Conservation (phyloP, 2,113 vertebrate genomes). For the Aegithalos caudatus region DNA sequence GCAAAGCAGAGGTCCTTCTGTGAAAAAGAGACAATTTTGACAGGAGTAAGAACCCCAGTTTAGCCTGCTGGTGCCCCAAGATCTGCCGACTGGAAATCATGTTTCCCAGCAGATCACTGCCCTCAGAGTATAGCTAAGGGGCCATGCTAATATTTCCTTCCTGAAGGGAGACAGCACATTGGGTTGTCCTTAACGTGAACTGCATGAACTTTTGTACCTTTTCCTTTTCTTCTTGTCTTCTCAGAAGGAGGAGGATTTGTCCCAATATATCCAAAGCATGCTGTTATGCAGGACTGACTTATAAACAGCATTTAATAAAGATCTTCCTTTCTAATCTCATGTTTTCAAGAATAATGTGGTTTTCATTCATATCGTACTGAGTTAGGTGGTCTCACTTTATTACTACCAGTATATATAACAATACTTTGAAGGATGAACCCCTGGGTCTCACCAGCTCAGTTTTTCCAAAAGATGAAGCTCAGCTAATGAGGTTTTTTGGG, state of each 20-base stretch:
- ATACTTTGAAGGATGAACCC: not conserved
- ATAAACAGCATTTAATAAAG: constrained; percentile 6
- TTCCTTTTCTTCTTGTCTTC: constrained; percentile 35
- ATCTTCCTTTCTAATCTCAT: not conserved
- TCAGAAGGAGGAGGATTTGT: constrained; percentile 18
- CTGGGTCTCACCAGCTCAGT: not conserved
- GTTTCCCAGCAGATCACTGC: not conserved
- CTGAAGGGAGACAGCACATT: not conserved
- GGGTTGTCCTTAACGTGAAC: constrained; percentile 47
- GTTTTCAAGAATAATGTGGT: not conserved
- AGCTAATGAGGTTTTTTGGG: not conserved
- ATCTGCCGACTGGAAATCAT: not conserved
- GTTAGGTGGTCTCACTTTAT: not conserved
- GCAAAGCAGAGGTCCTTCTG: not conserved
- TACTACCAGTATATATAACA: not conserved
- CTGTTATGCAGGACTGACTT: not conserved
- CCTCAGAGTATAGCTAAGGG: not conserved
- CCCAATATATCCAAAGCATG: constrained; percentile 3
- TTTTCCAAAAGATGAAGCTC: not conserved
- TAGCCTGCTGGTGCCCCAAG: not conserved
- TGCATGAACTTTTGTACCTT: constrained; percentile 50
- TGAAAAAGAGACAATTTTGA: not conserved
- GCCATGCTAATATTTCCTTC: constrained; percentile 38
- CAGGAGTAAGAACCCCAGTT: not conserved
- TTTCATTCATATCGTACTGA: not conserved